Evolutionary conservation across 2,888 invertebrate genomes (phyloP).

Genomic region (Nephrocerus scutellatus): DNA sequence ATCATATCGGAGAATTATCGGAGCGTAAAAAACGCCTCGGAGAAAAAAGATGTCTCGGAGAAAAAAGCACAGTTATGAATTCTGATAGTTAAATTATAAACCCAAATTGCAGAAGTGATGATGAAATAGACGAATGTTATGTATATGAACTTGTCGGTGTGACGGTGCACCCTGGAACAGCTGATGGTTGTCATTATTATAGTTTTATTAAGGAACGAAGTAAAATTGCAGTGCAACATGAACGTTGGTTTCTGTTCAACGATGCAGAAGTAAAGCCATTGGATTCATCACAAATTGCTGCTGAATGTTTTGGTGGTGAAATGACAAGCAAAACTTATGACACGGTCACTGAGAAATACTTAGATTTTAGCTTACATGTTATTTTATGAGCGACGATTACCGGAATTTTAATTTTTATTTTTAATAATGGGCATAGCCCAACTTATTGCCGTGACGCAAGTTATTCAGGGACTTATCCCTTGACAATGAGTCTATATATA

Average conservation of each 20-base stretch:
- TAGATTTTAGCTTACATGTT: constrained; percentile 98
- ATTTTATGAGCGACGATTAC: constrained; percentile 78
- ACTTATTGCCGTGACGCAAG: too few species aligned
- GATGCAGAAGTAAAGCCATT: constrained; percentile 92
- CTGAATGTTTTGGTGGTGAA: constrained; percentile 95
- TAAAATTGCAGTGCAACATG: constrained; percentile 57
- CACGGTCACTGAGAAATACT: constrained; percentile 91
- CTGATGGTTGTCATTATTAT: constrained; percentile 95
- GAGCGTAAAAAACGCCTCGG: too few species aligned
- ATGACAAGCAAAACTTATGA: constrained; percentile 97
- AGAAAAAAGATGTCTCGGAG: too few species aligned
- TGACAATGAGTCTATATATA: too few species aligned
- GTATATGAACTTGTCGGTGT: constrained; percentile 84
- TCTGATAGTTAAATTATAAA: too few species aligned
- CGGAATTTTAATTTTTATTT: too few species aligned
- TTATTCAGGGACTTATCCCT: too few species aligned
- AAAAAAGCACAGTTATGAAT: too few species aligned
- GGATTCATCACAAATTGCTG: constrained; percentile 88
- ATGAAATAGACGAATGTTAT: too few species aligned
- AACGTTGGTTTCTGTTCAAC: constrained; percentile 89
- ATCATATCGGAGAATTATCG: too few species aligned
- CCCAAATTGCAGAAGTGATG: too few species aligned
- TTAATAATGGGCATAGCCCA: too few species aligned
- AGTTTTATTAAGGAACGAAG: constrained; percentile 87
- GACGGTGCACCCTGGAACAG: constrained; percentile 96